Conservation (phyloP, 2,113 vertebrate species). For the Romanogobio albipinnatus region DNA sequence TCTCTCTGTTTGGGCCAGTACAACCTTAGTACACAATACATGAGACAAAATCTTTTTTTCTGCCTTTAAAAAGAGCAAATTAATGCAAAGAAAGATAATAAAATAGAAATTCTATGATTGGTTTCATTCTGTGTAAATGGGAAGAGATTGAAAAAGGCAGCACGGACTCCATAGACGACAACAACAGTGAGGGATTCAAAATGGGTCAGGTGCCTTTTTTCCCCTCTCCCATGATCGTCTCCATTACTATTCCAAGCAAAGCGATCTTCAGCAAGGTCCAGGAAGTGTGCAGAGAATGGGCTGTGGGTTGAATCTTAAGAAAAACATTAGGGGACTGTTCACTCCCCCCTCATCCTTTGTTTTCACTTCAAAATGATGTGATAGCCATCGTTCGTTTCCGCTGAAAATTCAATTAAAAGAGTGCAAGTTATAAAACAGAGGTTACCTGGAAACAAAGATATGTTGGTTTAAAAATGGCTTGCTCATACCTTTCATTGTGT, state of each 20-base stretch:
- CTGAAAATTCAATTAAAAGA: slow-evolving; percentile 71
- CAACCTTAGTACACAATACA: background rate
- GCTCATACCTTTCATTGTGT: slow-evolving; percentile 93
- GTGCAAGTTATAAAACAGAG: background rate
- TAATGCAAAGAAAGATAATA: background rate
- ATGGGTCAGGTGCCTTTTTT: slow-evolving; percentile 47
- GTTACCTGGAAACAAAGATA: slow-evolving; percentile 5
- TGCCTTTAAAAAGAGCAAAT: slow-evolving; percentile 38
- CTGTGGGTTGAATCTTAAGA: slow-evolving; percentile 35
- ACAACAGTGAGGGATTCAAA: slow-evolving; percentile 61
- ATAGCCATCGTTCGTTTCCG: slow-evolving; percentile 90
- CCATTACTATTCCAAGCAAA: slow-evolving; percentile 35
- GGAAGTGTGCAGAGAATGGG: slow-evolving; percentile 33
- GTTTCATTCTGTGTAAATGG: background rate
- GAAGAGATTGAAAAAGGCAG: slow-evolving; percentile 48
- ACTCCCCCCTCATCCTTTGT: slow-evolving; percentile 9
- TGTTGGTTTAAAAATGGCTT: background rate
- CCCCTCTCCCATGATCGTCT: slow-evolving; percentile 56
- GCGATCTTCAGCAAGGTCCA: slow-evolving; percentile 50
- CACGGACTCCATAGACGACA: slow-evolving; percentile 56
- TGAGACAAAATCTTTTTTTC: background rate
- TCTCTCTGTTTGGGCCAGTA: background rate
- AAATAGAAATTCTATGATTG: slow-evolving; percentile 4
- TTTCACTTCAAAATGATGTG: slow-evolving; percentile 93
- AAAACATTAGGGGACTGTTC: slow-evolving; percentile 16